A percentile compares a stretch with the other conserved stretches of the same genome.
Conservation (phyloP, 2,113 vertebrate species). For the Petaurus breviceps region DNA sequence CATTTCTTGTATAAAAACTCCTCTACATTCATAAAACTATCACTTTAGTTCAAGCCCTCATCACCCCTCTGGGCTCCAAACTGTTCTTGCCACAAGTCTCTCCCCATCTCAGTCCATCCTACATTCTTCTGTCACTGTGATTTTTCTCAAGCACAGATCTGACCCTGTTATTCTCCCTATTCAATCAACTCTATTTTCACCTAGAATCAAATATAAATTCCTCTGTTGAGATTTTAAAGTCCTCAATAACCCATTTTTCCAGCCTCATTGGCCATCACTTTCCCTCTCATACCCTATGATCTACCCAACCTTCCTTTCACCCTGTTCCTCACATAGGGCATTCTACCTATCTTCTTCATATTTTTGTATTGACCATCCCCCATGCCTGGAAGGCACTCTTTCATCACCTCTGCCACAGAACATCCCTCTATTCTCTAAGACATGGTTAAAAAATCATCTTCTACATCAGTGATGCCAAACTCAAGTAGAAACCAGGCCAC, state of each 20-base stretch:
- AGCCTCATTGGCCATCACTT: not conserved
- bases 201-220: too few species aligned
- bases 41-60: not conserved
- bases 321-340: not conserved
- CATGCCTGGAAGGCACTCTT: not conserved
- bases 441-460: not conserved
- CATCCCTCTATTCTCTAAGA: not conserved
- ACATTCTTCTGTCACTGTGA: not conserved
- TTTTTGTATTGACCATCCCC: not conserved
- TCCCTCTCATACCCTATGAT: not conserved
- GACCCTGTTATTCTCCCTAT: not conserved
- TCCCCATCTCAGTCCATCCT: not conserved
- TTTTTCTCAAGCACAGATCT: not conserved
- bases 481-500: not conserved
- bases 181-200: not conserved
- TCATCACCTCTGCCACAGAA: not conserved
- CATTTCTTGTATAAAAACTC: not conserved
- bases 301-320: not conserved
- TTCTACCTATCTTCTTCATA: not conserved
- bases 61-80: not conserved
- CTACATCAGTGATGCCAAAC: not conserved
- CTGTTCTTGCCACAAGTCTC: not conserved
- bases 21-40: not conserved
- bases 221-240: too few species aligned
- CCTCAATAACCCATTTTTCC: not conserved